Percentiles rank a stretch among this genome's conserved stretches.
phyloP scores from a whole-genome alignment of 2,797 vertebrate species.

The Anolis apletophallus region DNA sequence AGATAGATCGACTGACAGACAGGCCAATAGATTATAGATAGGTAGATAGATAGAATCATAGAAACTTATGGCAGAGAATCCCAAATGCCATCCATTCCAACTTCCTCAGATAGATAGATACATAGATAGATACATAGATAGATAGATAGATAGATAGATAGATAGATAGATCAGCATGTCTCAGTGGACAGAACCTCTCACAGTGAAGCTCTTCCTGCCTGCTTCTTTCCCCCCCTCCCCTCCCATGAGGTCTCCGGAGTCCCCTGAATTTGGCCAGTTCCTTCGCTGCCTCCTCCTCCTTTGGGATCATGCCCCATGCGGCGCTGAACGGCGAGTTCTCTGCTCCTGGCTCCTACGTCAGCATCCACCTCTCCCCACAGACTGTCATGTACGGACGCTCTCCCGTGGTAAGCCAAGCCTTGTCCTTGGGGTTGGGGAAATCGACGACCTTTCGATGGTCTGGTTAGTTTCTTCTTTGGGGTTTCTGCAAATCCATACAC shows the following conservation, averaged over 20 bases:
- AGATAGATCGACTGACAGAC: too few species aligned
- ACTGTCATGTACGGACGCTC: constrained; percentile 86
- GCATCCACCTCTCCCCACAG: constrained; percentile 89
- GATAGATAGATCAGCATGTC: too few species aligned
- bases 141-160: too few species aligned
- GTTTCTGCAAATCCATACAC: too few species aligned
- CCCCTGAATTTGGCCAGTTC: constrained; percentile 86
- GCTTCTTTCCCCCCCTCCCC: neutral
- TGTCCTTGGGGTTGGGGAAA: neutral
- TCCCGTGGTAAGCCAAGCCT: constrained; percentile 80
- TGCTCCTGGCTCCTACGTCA: constrained; percentile 84
- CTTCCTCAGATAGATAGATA: too few species aligned
- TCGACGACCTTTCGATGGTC: rapidly evolving
- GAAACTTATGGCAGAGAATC: too few species aligned
- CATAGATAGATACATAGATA: too few species aligned
- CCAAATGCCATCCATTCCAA: too few species aligned
- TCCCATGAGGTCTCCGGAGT: constrained; percentile 84
- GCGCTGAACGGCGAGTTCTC: constrained; percentile 87
- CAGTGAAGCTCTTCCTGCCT: too few species aligned
- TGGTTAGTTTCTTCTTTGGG: neutral
- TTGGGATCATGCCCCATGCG: constrained; percentile 87
- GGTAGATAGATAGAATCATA: too few species aligned
- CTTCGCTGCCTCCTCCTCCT: constrained; percentile 85
- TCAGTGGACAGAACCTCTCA: too few species aligned
- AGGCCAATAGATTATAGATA: too few species aligned